Evolutionary conservation across 2,797 vertebrate genomes (phyloP).

Genomic region (Poeciliopsis paucimaculata): DNA sequence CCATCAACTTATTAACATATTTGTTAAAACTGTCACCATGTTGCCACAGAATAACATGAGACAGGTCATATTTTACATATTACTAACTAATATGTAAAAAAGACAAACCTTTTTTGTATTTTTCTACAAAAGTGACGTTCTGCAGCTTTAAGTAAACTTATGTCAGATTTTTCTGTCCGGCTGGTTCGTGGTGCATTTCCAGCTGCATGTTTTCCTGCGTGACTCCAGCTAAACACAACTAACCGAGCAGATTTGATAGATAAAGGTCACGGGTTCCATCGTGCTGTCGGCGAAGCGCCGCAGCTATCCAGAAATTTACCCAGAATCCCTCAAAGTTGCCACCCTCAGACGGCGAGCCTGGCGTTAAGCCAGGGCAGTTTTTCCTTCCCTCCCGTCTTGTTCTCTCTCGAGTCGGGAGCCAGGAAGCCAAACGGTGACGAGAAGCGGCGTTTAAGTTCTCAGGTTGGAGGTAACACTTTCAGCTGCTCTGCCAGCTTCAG

Average conservation of each 20-base stretch:
- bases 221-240: constrained; percentile 29
- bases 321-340: constrained; percentile 15
- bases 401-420: constrained; percentile 57
- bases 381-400: not conserved
- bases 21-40: too few relatives aligned
- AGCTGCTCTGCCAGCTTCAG: constrained; percentile 64
- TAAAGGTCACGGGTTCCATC: constrained; percentile 17
- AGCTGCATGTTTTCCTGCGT: constrained; percentile 9
- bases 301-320: constrained; percentile 23
- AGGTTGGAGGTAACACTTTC: constrained; percentile 65
- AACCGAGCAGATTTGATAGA: constrained; percentile 10
- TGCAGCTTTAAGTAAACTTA: too few relatives aligned
- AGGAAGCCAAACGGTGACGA: constrained; percentile 66
- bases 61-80: too few relatives aligned
- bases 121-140: too few relatives aligned
- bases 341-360: constrained; percentile 13
- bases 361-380: constrained; percentile 17
- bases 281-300: constrained; percentile 7
- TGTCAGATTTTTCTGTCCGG: not conserved
- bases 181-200: not conserved
- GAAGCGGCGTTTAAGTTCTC: constrained; percentile 46
- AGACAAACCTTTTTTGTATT: not conserved
- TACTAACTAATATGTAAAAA: too few relatives aligned
- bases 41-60: too few relatives aligned
- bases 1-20: too few relatives aligned